Base-by-base conservation (phyloP, 1,140 invertebrate species). In the Sitophilus oryzae region DNA sequence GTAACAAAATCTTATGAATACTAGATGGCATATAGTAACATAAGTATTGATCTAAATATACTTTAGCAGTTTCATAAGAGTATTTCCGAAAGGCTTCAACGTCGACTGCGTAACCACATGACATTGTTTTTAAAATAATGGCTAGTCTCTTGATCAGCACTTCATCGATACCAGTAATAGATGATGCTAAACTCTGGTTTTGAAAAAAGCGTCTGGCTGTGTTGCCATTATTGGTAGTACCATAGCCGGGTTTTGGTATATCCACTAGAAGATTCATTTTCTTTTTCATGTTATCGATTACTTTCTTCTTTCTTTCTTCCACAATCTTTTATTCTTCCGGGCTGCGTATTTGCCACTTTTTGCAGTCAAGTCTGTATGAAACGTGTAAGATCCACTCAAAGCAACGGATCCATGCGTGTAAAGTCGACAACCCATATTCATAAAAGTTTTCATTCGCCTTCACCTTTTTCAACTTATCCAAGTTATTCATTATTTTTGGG, bases 1-100 rank as follows among this genome's bases (percentile, higher is more conserved):
- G 65, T 18, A 65, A 50, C 40, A 71, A 49, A 40, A 71, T 60
- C 61, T 70, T 70, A 48, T 72, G 68, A 15, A 71, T 42, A n/a
- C 58, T 66, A 19, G 64, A 46, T 14, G 67, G 58, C 64, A 71
- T 70, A 9, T 60, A 61, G 40, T 66, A 63, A 69, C 67, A 71
- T 9, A 30, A 6, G 36, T 71, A 68, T 9, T 62, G 38, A 14
- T 62, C 10, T 2, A 68, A 54, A 45, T 64, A 69, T 1, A 65
- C 3, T 43, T 52, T 34, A 16, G 58, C 49, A 11, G 54, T 60
- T 10, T 38, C n/a, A n/a, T n/a, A n/a, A n/a, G n/a, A n/a, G n/a
- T n/a, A n/a, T n/a, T n/a, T n/a, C n/a, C n/a, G n/a, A 41, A 59
- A 59, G 10, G 20, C 18, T 19, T 21, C 22, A 14, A 40, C 19